A percentile compares a stretch with the other conserved stretches of the same genome.
Conservation (phyloP, 2,113 vertebrate species). For the Vireo altiloquus region DNA sequence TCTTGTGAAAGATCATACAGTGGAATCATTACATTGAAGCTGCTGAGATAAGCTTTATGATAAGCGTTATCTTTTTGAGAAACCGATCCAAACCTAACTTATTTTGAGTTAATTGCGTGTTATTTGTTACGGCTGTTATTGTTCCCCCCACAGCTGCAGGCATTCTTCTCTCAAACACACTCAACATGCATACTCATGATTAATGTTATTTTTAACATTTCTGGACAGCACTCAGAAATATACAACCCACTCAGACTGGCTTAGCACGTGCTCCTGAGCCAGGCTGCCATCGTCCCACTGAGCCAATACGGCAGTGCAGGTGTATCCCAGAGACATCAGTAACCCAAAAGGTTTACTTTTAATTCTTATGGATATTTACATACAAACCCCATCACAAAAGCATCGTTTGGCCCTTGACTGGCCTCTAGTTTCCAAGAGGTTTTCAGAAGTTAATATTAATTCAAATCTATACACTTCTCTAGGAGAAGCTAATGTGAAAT, state of each 20-base stretch:
- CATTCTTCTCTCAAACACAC: constrained; percentile 36
- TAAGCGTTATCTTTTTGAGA: background rate
- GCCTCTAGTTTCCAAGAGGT: background rate
- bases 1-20: background rate
- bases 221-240: constrained; percentile 33
- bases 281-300: rapidly evolving
- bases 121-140: constrained; percentile 38
- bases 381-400: background rate
- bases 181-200: background rate
- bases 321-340: background rate
- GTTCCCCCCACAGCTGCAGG: constrained; percentile 42
- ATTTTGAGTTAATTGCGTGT: background rate
- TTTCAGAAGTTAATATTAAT: background rate
- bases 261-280: background rate
- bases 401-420: background rate
- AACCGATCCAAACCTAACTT: background rate
- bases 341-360: background rate
- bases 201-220: constrained; percentile 60
- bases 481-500: background rate
- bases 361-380: background rate
- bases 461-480: background rate
- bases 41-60: constrained; percentile 36
- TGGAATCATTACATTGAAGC: background rate
- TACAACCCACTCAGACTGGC: background rate
- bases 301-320: background rate